Percentiles rank a stretch among this genome's conserved stretches.
Evolutionary conservation across 2,113 vertebrate genomes (phyloP).

Genomic region (Cardinalis cardinalis): DNA sequence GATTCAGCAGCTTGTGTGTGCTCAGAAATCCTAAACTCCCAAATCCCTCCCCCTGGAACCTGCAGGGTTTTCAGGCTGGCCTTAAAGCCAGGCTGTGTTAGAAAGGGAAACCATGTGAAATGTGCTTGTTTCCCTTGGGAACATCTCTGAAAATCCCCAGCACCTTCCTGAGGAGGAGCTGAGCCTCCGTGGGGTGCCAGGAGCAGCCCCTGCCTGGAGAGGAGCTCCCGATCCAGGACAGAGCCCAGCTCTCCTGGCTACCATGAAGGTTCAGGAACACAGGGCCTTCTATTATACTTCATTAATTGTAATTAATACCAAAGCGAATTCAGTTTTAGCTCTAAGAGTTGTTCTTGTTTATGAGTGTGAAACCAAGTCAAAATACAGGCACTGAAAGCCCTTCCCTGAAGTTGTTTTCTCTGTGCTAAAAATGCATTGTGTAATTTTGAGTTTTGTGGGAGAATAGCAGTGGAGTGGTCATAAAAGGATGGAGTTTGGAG

Average conservation of each 20-base stretch:
- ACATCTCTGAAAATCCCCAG: not conserved
- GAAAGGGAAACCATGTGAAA: not conserved
- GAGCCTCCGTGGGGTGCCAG: not conserved
- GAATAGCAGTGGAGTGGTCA: not conserved
- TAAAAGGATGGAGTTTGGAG: not conserved
- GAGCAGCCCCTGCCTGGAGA: not conserved
- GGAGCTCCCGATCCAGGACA: not conserved
- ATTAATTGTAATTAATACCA: not conserved
- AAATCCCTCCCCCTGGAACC: not conserved
- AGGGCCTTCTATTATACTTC: not conserved
- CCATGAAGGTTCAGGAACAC: accelerated
- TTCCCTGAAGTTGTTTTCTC: not conserved
- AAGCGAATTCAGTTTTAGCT: not conserved
- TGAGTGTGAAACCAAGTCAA: not conserved
- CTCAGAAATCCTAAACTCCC: not conserved
- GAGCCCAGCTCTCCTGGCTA: not conserved
- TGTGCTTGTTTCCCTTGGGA: not conserved
- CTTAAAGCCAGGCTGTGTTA: not conserved
- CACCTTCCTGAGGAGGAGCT: not conserved
- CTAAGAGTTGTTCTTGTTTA: not conserved
- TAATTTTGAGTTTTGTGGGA: not conserved
- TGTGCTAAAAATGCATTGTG: not conserved
- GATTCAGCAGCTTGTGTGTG: accelerated
- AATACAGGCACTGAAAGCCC: not conserved
- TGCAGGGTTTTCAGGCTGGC: not conserved